Conservation (phyloP, 2,113 vertebrate genomes). For the Casuarius casuarius region DNA sequence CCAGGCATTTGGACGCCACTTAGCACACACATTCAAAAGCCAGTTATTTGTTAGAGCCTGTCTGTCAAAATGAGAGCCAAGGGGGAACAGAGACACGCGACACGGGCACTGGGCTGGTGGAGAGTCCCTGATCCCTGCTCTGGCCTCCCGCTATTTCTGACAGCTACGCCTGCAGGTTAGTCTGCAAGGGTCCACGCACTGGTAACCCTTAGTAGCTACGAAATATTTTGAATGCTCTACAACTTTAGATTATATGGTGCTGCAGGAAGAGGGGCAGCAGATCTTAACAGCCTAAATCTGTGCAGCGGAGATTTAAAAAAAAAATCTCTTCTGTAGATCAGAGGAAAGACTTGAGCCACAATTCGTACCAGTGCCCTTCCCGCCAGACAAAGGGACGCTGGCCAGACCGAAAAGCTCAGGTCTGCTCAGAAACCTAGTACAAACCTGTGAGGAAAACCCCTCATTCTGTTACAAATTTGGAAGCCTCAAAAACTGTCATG, state of each 20-base stretch:
- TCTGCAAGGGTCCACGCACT: background rate
- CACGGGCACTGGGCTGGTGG: no score
- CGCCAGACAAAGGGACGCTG: background rate
- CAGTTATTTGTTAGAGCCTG: background rate
- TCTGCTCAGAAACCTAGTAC: background rate
- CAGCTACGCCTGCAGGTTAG: background rate
- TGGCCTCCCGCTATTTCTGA: background rate
- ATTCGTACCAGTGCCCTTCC: background rate
- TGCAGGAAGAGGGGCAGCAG: background rate
- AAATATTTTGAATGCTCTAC: background rate
- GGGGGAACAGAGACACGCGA: background rate
- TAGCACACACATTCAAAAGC: background rate
- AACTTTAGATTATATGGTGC: background rate
- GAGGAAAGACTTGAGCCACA: background rate
- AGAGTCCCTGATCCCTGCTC: background rate
- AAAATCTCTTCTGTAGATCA: background rate
- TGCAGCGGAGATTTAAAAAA: background rate
- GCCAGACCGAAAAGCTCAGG: background rate
- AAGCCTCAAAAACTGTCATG: background rate
- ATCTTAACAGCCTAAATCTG: background rate
- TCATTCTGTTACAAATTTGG: background rate
- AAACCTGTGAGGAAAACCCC: background rate
- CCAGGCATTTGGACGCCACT: background rate
- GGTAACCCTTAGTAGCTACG: background rate
- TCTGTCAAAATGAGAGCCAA: background rate